phyloP scores from a whole-genome alignment of 1,140 invertebrate genomes.

The Stenopsyche tienmushanensis region DNA sequence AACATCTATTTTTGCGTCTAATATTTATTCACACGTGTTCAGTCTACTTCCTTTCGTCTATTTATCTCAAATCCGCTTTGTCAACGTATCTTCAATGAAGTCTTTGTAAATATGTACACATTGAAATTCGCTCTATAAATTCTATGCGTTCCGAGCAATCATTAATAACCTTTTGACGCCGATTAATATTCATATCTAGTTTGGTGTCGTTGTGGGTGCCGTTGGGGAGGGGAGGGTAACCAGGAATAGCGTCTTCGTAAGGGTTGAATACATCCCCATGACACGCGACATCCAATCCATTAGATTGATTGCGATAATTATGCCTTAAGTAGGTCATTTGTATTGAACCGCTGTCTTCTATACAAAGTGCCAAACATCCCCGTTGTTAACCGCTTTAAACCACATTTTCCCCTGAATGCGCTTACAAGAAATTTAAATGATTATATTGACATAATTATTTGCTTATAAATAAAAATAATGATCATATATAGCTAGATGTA shows the following conservation, averaged over 20 bases:
- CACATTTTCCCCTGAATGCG: too few species aligned
- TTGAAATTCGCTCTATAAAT: constrained; percentile 1
- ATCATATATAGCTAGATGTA: too few species aligned
- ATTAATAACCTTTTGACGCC: constrained; percentile 24
- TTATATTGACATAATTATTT: too few species aligned
- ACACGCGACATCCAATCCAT: constrained; percentile 22
- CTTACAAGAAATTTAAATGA: too few species aligned
- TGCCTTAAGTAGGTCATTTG: constrained; percentile 22
- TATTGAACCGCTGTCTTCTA: constrained; percentile 12
- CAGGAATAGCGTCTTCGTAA: too few species aligned
- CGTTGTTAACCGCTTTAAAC: too few species aligned
- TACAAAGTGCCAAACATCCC: too few species aligned
- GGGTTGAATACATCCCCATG: constrained; percentile 8
- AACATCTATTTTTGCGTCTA: too few species aligned
- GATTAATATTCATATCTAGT: constrained; percentile 25
- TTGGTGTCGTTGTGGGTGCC: background rate
- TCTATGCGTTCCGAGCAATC: constrained; percentile 3
- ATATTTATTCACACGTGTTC: background rate
- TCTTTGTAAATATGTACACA: background rate
- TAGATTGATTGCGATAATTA: constrained; percentile 33
- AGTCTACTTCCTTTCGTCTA: background rate
- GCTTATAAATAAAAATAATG: too few species aligned
- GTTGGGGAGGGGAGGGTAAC: background rate
- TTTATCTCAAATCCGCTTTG: background rate
- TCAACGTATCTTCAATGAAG: background rate